phyloP scores from a whole-genome alignment of 1,140 invertebrate genomes.

The Procambarus virginalis region DNA sequence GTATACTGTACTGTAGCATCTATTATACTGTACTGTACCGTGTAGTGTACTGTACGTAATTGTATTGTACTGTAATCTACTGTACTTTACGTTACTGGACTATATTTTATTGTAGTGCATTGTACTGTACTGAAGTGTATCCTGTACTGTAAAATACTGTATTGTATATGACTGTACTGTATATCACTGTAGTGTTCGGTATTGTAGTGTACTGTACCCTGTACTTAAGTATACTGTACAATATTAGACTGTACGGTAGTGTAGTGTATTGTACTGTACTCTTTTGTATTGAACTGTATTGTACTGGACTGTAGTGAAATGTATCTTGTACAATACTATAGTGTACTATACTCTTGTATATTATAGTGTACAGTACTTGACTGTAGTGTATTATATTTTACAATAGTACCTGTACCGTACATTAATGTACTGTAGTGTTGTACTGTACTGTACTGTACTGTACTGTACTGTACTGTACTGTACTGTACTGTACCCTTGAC shows the following conservation, averaged over 20 bases:
- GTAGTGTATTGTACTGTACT: conserved; percentile 62
- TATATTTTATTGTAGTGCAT: not conserved
- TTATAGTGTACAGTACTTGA: too few species aligned
- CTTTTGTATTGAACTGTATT: too few species aligned
- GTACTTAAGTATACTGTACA: conserved; percentile 28
- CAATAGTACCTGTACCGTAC: too few species aligned
- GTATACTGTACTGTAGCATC: conserved; percentile 62
- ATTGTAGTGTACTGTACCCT: conserved; percentile 65
- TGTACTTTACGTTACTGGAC: conserved; percentile 52
- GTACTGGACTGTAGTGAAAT: conserved; percentile 28
- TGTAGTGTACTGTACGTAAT: conserved; percentile 67
- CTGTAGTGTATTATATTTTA: too few species aligned
- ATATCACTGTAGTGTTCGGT: conserved; percentile 50
- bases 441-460: not conserved
- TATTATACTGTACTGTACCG: conserved; percentile 49
- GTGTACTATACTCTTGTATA: too few species aligned
- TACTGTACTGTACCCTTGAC: conserved; percentile 53
- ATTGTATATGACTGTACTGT: not conserved
- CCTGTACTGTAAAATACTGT: not conserved
- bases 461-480: conserved; percentile 64
- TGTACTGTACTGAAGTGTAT: not conserved
- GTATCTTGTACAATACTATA: too few species aligned
- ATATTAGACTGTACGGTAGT: conserved; percentile 65
- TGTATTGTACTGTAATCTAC: conserved; percentile 66
- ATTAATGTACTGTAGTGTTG: not conserved